Base-by-base conservation (phyloP, 2,113 vertebrate species). In the Gymnocephalus cernua region DNA sequence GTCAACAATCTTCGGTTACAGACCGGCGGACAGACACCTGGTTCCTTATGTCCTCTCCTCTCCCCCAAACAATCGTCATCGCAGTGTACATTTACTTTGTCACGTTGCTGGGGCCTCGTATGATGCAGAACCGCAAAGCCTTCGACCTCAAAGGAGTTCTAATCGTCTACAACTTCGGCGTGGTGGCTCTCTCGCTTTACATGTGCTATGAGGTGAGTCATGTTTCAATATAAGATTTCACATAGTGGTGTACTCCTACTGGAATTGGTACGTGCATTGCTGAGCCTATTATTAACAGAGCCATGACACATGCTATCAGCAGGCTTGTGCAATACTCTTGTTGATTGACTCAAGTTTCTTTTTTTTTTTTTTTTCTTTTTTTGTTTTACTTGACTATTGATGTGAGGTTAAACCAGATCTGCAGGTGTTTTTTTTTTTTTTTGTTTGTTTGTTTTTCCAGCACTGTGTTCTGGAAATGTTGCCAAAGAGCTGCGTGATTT, bases 121-220 rank as follows among this genome's bases (percentile, higher is more conserved):
- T 99, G 50, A 99, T 99, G 98, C 97, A 99, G 94, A 99, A 97
- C 90, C 96, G 96, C 89, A 99, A 98, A 68, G 96, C 96, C 15
- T 98, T 97, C 83, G 96, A 97, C 85, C 95, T 99, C 69, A 97
- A 96, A 91, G 94, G 94, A 79, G 90, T 94, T 65, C 97, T 99
- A 91, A 90, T 94, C 0, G 76, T 95, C 32, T 99, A 99, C 92
- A 99, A 99, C 94, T 97, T 98, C 79, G 53, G 91, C 11, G 93
- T 99, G 85, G 98, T 99, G 75, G 92, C 91, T 2, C 96, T 97
- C 53, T 99, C 98, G 18, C 10, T 98, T 59, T 99, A 99, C 94
- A 96, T 99, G 96, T 95, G 91, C 89, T 98, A 99, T 0, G 98
- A 99, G 95, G 98, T 97, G 94, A 94, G 96, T 23, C 6, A 0